Base-by-base conservation (phyloP, 2,888 invertebrate genomes). In the Sarcophaga variegata region DNA sequence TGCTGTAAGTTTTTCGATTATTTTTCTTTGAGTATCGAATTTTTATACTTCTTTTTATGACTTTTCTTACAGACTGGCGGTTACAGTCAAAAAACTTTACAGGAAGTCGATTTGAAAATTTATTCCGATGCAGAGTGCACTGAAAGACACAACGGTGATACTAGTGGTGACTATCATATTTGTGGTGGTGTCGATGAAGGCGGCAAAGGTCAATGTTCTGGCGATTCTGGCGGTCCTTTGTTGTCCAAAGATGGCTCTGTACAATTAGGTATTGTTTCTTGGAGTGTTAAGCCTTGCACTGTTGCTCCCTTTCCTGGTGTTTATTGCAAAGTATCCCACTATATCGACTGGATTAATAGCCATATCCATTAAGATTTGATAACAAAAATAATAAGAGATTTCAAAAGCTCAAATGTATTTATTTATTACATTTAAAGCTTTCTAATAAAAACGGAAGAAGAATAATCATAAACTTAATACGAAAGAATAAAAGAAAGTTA, bases 201-300 rank as follows among this genome's bases (percentile, higher is more conserved):
- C 14, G 91, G 92, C 63, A 91, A 92, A 79, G 93, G 92, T 14
- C 91, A 92, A 47, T 93, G 93, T 87, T 91, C 89, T 67, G 93
- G 93, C 0, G 93, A 93, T 70, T 93, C 93, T 2, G 93, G 93
- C 14, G 93, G 93, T 3, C 92, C 93, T 0, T 89, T 93, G 2
- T 62, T 93, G 25, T 89, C 90, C 4, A 22, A 37, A 11, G 59
- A 86, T 3, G 83, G 75, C 0, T 20, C 12, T 17, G 79, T 88
- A 3, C 93, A 93, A 88, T 90, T 94, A 62, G 94, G 94, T 49
- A 92, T 94, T 62, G 94, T 94, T 4, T 94, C 94, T 2, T 94
- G 94, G 94, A 94, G 94, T 81, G 76, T 90, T 3, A 94, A 94
- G 87, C 94, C 94, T 3, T 94, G 94, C 86, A 90, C 93, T 0